Evolutionary conservation across 2,113 vertebrate species (phyloP), one percentile per base, ranked within the genome.

Genomic region (Anoplopoma fimbria): DNA sequence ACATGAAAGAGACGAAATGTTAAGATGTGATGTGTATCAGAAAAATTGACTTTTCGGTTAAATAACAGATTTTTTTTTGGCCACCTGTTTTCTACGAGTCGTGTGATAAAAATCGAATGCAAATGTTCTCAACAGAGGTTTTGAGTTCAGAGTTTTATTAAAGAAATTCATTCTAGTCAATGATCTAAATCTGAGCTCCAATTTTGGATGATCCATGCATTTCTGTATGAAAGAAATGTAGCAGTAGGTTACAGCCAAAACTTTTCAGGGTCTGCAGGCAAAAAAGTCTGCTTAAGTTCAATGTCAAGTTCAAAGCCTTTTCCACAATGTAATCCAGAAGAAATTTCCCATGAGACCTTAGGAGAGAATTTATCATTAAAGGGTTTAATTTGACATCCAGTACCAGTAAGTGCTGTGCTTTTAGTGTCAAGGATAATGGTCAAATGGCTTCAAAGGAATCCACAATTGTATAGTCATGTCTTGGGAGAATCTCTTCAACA

Each of bases 261-360:
- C n/a, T 83, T 86, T 92, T 83, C 88, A 73, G 86, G 88, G 71
- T 88, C 87, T 86, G 83, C 64, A 81, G 89, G 88, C 87, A 83
- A 91, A 90, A 47, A 92, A 88, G 93, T 94, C 95, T 95, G 94
- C 83, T 93, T 84, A 90, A 92, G 92, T 95, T 95, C 93, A 95
- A 93, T 94, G 94, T 94, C 93, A 94, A 95, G 93, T 94, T 95
- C 94, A 95, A 95, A 95, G 93, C 82, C 51, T 88, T 92, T 87
- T 82, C 83, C 86, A 93, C 92, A 94, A 93, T 92, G 90, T 94
- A 94, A 95, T 94, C 93, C 94, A 92, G 71, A 87, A 88, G 89
- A 94, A 93, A 95, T 92, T 94, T 94, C 94, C 86, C 87, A 89
- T 82, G 94, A 94, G 95, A 92, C 89, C 86, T 81, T 89, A 71